These are phyloP conservation scores for Aphis gossypii DNA, from an alignment of 1,140 invertebrate species.

Conservation along the genomic window DNA sequence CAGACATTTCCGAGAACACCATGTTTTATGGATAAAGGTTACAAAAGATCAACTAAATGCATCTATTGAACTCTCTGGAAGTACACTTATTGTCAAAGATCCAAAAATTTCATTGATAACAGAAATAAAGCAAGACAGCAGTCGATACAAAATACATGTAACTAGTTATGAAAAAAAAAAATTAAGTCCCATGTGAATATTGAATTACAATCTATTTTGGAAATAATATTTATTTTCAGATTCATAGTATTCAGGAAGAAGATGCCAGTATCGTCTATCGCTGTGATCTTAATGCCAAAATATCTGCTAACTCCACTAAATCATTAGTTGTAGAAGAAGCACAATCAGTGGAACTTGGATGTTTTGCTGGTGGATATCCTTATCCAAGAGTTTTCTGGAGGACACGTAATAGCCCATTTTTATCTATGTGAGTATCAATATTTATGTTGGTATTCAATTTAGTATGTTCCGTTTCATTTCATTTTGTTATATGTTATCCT, in stretches of 20 bases:
- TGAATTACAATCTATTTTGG: no score
- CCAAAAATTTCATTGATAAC: slow-evolving; percentile 83
- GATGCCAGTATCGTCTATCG: slow-evolving; percentile 84
- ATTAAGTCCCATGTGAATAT: no score
- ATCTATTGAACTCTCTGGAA: slow-evolving; percentile 77
- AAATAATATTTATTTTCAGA: slow-evolving; percentile 66
- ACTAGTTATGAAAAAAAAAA: neutral
- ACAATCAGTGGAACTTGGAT: slow-evolving; percentile 79
- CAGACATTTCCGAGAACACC: slow-evolving; percentile 85
- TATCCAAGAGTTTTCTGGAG: slow-evolving; percentile 87
- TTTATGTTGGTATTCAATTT: no score
- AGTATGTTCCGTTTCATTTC: no score
- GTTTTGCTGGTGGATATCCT: slow-evolving; percentile 87
- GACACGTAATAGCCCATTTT: slow-evolving; percentile 88
- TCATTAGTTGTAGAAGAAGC: slow-evolving; percentile 84
- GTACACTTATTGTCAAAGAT: slow-evolving; percentile 83
- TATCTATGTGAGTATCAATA: slow-evolving; percentile 86
- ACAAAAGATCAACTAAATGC: slow-evolving; percentile 65
- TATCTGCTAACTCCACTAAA: slow-evolving; percentile 85
- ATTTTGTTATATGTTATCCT: no score
- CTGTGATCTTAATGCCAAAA: slow-evolving; percentile 82
- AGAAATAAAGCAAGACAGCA: slow-evolving; percentile 72
- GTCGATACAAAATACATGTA: slow-evolving; percentile 82
- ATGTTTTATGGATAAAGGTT: slow-evolving; percentile 82
- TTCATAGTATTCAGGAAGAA: slow-evolving; percentile 94